Evolutionary conservation across 2,888 invertebrate species (phyloP).

Genomic region (Diaprepes abbreviatus): DNA sequence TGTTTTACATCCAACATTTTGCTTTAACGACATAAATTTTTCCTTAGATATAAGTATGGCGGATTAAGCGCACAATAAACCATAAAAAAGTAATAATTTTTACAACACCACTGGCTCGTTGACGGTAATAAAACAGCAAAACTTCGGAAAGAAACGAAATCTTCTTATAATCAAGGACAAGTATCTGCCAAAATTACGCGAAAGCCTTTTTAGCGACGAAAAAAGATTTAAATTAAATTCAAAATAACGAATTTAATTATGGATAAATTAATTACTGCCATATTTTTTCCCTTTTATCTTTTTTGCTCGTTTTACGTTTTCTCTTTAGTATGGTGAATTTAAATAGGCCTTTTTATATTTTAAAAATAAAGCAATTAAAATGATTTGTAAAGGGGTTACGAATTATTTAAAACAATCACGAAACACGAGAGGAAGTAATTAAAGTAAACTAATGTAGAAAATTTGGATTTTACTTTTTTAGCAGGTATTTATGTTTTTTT

Average conservation of each 20-base stretch:
- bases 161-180: conserved; percentile 42
- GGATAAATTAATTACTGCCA: conserved; percentile 46
- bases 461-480: background rate
- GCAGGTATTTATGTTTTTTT: too few species aligned
- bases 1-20: background rate
- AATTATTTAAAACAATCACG: conserved; percentile 6
- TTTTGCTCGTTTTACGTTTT: conserved; percentile 12
- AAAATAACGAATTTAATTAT: conserved; percentile 46
- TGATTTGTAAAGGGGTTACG: background rate
- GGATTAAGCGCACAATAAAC: background rate
- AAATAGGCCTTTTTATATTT: conserved; percentile 25
- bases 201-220: conserved; percentile 32
- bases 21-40: background rate
- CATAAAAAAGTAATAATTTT: background rate
- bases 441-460: background rate
- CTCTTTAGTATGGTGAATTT: conserved; percentile 13
- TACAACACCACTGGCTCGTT: conserved; percentile 19
- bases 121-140: conserved; percentile 13
- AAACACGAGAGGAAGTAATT: background rate
- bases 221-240: conserved; percentile 44
- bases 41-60: background rate
- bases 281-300: conserved; percentile 38
- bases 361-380: conserved; percentile 28
- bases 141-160: conserved; percentile 20
- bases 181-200: conserved; percentile 37